These are phyloP conservation scores for Knipowitschia caucasica DNA, from an alignment of 2,797 vertebrate genomes.

Conservation along the genomic window DNA sequence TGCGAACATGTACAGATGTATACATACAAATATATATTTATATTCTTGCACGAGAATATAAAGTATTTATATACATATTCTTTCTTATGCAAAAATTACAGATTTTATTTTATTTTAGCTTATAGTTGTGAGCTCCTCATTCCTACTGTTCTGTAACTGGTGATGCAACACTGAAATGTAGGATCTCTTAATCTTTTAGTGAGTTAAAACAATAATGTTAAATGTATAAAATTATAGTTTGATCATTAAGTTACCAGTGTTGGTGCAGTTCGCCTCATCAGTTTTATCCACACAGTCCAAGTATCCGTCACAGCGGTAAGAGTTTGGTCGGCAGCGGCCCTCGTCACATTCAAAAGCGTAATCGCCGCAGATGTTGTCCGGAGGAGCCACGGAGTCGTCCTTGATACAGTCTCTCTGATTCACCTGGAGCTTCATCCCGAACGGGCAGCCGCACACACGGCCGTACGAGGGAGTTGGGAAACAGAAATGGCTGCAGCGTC, in stretches of 20 bases:
- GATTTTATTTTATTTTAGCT: too few relatives aligned
- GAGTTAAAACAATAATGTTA: too few relatives aligned
- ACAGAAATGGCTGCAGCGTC: slow-evolving; percentile 93
- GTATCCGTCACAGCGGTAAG: slow-evolving; percentile 83
- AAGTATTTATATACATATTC: too few relatives aligned
- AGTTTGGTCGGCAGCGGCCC: slow-evolving; percentile 81
- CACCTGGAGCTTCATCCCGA: slow-evolving; percentile 84
- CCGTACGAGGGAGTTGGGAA: slow-evolving; percentile 83
- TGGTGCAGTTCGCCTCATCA: slow-evolving; percentile 86
- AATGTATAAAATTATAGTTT: neutral
- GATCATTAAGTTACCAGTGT: slow-evolving; percentile 68
- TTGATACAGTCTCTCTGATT: slow-evolving; percentile 83
- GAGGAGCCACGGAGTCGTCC: slow-evolving; percentile 80
- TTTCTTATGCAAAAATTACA: too few relatives aligned
- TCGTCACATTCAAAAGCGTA: slow-evolving; percentile 85
- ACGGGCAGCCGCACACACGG: slow-evolving; percentile 89
- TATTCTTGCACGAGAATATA: too few relatives aligned
- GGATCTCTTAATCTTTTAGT: too few relatives aligned
- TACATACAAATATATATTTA: too few relatives aligned
- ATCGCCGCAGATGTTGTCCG: slow-evolving; percentile 79
- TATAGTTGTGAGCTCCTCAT: too few relatives aligned
- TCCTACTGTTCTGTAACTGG: too few relatives aligned
- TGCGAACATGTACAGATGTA: too few relatives aligned
- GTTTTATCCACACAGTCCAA: slow-evolving; percentile 86
- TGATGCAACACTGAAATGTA: too few relatives aligned